Evolutionary conservation across 1,140 invertebrate species (phyloP).

Genomic region (Plectrocnemia conspersa): DNA sequence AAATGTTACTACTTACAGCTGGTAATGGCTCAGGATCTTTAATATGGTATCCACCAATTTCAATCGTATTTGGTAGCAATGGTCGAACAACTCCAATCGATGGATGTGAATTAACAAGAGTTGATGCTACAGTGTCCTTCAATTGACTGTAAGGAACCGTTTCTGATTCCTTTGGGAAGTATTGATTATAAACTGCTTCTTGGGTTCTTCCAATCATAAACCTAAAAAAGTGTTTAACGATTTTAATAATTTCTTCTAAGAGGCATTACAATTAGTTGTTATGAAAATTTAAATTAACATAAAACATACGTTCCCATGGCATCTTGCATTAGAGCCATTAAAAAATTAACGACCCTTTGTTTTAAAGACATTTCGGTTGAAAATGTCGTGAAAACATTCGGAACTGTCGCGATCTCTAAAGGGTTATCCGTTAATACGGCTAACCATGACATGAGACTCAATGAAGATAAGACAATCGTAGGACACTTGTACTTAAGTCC

Average conservation of each 20-base stretch:
- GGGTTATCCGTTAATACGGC: slow-evolving; percentile 26
- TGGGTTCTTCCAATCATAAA: slow-evolving; percentile 10
- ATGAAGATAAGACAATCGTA: slow-evolving; percentile 18
- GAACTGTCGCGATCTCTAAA: slow-evolving; percentile 17
- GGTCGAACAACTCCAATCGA: slow-evolving; percentile 26
- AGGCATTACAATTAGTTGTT: too few species aligned
- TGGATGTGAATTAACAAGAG: slow-evolving; percentile 28
- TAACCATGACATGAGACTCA: slow-evolving; percentile 27
- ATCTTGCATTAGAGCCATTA: slow-evolving; percentile 18
- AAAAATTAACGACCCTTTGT: slow-evolving; percentile 24
- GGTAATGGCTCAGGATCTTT: slow-evolving; percentile 24
- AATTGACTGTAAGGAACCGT: slow-evolving; percentile 20
- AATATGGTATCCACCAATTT: slow-evolving; percentile 33
- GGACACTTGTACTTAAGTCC: slow-evolving; percentile 28
- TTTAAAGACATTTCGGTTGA: slow-evolving; percentile 13
- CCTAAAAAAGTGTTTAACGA: too few species aligned
- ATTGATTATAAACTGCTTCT: slow-evolving; percentile 21
- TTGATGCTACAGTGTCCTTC: slow-evolving; percentile 9
- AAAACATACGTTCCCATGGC: slow-evolving; percentile 18
- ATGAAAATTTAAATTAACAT: too few species aligned
- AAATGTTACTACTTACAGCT: slow-evolving; percentile 17
- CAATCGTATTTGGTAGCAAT: slow-evolving; percentile 28
- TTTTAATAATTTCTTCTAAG: too few species aligned
- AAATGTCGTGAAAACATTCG: slow-evolving; percentile 26
- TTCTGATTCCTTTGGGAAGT: slow-evolving; percentile 25